phyloP scores from a whole-genome alignment of 30 jellyfish, hydroid and myxozoan genomes.

The Catostylus mosaicus region DNA sequence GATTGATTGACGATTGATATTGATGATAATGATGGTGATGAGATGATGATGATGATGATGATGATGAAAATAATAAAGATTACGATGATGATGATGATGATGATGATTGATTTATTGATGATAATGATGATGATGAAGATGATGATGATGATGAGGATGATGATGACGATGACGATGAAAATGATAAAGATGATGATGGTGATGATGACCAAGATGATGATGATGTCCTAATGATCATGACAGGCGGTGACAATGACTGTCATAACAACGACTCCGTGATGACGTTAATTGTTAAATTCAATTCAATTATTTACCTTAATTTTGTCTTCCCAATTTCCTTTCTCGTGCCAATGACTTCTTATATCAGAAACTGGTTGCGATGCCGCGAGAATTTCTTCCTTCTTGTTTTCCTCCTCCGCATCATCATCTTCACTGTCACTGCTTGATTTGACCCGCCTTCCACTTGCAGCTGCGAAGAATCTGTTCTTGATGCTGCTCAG shows the following conservation, averaged over 20 bases:
- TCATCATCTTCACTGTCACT: constrained; percentile 67
- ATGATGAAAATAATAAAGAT: not conserved
- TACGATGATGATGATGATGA: not conserved
- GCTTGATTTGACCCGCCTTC: constrained; percentile 41
- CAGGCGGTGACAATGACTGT: too few species aligned
- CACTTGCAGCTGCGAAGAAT: constrained; percentile 74
- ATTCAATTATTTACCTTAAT: constrained; percentile 21
- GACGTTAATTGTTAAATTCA: not conserved
- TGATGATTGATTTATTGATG: not conserved
- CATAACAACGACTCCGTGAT: too few species aligned
- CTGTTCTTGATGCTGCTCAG: constrained; percentile 65
- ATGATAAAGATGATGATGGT: not conserved
- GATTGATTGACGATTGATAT: too few species aligned
- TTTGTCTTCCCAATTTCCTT: constrained; percentile 37
- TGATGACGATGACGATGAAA: not conserved
- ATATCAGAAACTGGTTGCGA: constrained; percentile 41
- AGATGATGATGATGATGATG: not conserved
- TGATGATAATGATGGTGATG: not conserved
- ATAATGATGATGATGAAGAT: not conserved
- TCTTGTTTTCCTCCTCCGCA: constrained; percentile 29
- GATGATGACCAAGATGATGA: not conserved
- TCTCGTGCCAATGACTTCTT: constrained; percentile 48
- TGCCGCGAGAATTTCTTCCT: constrained; percentile 53
- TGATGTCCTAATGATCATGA: not conserved
- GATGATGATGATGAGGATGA: not conserved